Evolutionary conservation across 2,797 vertebrate genomes (phyloP).

Genomic region (Melanotaenia trifasciata): DNA sequence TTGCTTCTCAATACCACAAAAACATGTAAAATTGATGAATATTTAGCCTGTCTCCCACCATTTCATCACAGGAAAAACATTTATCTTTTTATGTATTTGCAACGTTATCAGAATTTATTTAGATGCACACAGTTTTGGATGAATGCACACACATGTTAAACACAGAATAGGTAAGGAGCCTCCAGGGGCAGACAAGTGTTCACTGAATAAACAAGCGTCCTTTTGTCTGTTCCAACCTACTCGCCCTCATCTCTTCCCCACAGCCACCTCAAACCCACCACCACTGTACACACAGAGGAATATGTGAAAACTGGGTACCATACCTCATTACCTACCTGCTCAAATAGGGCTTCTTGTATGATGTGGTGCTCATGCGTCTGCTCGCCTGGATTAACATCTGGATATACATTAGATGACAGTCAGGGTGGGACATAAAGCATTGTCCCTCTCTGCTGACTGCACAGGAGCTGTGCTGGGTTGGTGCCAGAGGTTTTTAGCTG

Average conservation of each 20-base stretch:
- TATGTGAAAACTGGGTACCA: constrained; percentile 48
- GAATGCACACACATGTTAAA: constrained; percentile 25
- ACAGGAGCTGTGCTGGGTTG: constrained; percentile 41
- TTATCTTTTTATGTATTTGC: constrained; percentile 44
- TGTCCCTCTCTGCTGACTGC: constrained; percentile 65
- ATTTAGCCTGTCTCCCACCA: background rate
- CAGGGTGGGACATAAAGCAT: constrained; percentile 40
- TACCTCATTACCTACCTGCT: constrained; percentile 23
- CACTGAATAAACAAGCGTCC: constrained; percentile 60
- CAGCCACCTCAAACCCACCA: constrained; percentile 22
- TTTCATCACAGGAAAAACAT: constrained; percentile 15
- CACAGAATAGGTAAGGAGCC: constrained; percentile 68
- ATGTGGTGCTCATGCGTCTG: constrained; percentile 40
- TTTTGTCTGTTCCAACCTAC: constrained; percentile 61
- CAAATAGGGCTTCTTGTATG: constrained; percentile 9
- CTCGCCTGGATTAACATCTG: constrained; percentile 64
- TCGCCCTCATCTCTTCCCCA: constrained; percentile 39
- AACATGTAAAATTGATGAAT: constrained; percentile 1
- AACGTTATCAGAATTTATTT: constrained; percentile 61
- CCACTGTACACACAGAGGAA: constrained; percentile 27
- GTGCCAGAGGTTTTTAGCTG: constrained; percentile 68
- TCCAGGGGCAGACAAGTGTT: constrained; percentile 58
- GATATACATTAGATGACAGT: constrained; percentile 49
- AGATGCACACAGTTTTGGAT: constrained; percentile 47
- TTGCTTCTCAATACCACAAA: constrained; percentile 28